These are phyloP conservation scores for Miniopterus natalensis DNA, from an alignment of 2,113 vertebrate species.

Conservation along the genomic window DNA sequence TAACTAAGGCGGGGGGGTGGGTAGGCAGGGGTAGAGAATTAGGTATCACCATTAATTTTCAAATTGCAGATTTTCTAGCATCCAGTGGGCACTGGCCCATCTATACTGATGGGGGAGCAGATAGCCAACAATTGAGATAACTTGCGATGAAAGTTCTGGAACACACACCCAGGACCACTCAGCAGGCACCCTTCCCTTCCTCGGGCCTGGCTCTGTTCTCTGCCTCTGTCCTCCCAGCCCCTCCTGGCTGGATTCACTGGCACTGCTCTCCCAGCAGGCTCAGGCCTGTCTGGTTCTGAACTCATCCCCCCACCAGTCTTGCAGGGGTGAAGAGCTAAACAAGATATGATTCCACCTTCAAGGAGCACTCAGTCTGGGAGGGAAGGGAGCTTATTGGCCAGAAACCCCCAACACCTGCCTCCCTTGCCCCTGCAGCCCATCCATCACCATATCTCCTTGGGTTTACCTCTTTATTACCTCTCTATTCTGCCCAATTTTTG, in stretches of 20 bases:
- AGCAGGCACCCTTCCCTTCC: neutral
- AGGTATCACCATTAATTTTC: neutral
- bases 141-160: slow-evolving; percentile 38
- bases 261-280: slow-evolving; percentile 48
- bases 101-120: neutral
- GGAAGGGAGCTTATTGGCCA: neutral
- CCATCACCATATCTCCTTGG: neutral
- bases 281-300: neutral
- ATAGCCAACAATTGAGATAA: neutral
- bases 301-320: neutral
- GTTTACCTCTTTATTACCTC: neutral
- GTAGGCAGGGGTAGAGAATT: neutral
- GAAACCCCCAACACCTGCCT: neutral
- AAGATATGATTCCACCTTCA: neutral
- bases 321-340: neutral
- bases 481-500: neutral
- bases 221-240: neutral
- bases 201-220: neutral
- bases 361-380: neutral
- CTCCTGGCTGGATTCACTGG: slow-evolving; percentile 63
- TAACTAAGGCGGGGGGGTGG: neutral
- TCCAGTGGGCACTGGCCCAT: neutral
- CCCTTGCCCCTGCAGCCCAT: accelerated
- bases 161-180: neutral
- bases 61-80: neutral